Evolutionary conservation across 64 coral and sea anemone genomes (phyloP).

Genomic region (Montipora cactus): DNA sequence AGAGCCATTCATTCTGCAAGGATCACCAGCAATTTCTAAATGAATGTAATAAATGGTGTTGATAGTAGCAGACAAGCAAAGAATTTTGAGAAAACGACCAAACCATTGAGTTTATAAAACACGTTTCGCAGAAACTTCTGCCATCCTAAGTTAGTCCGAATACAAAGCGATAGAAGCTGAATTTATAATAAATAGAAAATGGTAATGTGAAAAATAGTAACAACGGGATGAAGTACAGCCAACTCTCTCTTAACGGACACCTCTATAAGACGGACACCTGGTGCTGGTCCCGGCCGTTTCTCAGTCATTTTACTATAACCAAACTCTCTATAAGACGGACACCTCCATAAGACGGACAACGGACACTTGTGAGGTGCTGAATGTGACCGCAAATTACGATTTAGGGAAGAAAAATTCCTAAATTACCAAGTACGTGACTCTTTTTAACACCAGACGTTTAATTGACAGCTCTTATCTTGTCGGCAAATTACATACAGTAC

Average conservation of each 20-base stretch:
- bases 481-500: constrained; percentile 30
- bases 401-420: too few species aligned
- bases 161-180: too few species aligned
- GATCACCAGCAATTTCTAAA: too few species aligned
- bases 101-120: too few species aligned
- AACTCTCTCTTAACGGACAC: background rate
- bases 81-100: too few species aligned
- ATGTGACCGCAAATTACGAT: background rate
- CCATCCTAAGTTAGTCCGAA: too few species aligned
- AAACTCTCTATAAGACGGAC: constrained; percentile 18
- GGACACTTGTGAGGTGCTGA: constrained; percentile 3
- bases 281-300: background rate
- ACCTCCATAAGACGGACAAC: constrained; percentile 9
- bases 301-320: background rate
- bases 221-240: background rate
- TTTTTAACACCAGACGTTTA: constrained; percentile 51
- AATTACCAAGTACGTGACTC: background rate
- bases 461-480: constrained; percentile 56
- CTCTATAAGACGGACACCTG: background rate
- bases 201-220: too few species aligned
- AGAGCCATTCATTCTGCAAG: too few species aligned
- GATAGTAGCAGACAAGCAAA: too few species aligned
- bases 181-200: too few species aligned
- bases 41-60: too few species aligned
- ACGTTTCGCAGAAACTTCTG: too few species aligned